phyloP scores from a whole-genome alignment of 2,113 vertebrate genomes.

The Amblyornis subalaris region DNA sequence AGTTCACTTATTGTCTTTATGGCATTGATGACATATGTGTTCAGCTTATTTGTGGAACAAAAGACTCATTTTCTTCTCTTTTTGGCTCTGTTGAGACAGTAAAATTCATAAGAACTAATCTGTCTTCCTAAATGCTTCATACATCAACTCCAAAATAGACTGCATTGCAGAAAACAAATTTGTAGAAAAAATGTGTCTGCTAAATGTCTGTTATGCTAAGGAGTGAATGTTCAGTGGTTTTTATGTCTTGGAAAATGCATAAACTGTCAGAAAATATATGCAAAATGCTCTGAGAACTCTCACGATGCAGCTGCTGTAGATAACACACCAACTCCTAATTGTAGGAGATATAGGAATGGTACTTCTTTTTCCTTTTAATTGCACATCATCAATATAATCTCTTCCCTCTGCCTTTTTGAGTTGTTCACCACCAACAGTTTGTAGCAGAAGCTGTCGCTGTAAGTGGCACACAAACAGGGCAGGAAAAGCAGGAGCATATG shows the following conservation, averaged over 20 bases:
- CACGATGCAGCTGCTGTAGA: neutral
- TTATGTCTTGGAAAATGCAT: slow-evolving; percentile 12
- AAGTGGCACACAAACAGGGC: neutral
- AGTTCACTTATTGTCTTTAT: neutral
- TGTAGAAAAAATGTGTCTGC: neutral
- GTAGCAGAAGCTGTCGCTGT: neutral
- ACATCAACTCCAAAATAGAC: slow-evolving; percentile 40
- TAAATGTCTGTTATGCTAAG: slow-evolving; percentile 46
- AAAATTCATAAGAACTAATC: neutral
- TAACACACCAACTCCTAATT: neutral
- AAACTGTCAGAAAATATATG: slow-evolving; percentile 21
- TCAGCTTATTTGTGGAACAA: neutral
- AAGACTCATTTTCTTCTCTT: neutral
- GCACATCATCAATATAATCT: neutral
- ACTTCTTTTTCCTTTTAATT: neutral
- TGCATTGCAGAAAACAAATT: neutral
- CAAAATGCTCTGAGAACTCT: slow-evolving; percentile 26
- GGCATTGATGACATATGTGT: neutral
- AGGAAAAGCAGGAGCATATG: neutral
- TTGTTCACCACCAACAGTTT: neutral
- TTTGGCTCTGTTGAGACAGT: neutral
- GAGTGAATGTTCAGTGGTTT: slow-evolving; percentile 2
- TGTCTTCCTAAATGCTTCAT: neutral
- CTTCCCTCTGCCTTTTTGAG: neutral
- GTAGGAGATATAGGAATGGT: neutral